phyloP scores from a whole-genome alignment of 2,113 vertebrate species.

The Nothobranchius kuhntae region DNA sequence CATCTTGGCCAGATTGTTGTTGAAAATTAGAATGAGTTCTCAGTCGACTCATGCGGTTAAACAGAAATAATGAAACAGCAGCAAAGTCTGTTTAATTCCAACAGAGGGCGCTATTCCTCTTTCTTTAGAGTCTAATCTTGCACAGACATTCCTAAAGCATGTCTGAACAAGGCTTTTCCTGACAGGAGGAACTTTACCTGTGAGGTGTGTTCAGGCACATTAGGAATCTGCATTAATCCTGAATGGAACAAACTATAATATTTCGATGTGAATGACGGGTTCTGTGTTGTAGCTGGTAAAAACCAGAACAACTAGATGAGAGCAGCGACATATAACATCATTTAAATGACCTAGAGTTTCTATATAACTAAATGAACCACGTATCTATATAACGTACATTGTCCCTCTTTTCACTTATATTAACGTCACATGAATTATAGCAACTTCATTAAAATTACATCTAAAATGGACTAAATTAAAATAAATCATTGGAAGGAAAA shows the following conservation, averaged over 20 bases:
- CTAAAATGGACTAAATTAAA: not conserved
- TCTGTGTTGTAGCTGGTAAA: not conserved
- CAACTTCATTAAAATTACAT: not conserved
- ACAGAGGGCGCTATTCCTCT: slow-evolving; percentile 61
- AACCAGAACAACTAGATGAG: not conserved
- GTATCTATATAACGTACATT: too few relatives aligned
- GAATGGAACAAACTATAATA: not conserved
- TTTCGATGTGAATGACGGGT: not conserved
- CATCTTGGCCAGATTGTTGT: too few relatives aligned
- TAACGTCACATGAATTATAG: not conserved
- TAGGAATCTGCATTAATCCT: not conserved
- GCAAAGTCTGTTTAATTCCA: slow-evolving; percentile 8
- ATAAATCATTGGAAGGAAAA: not conserved
- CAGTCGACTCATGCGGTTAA: too few relatives aligned
- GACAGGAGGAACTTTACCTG: not conserved
- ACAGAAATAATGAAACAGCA: too few relatives aligned
- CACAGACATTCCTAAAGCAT: slow-evolving; percentile 4
- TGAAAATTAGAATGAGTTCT: too few relatives aligned
- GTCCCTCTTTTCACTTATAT: too few relatives aligned
- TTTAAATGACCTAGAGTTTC: not conserved
- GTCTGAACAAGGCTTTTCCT: slow-evolving; percentile 4
- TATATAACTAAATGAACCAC: too few relatives aligned
- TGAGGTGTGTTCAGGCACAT: not conserved
- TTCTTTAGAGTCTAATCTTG: slow-evolving; percentile 11
- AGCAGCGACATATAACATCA: not conserved